Base-by-base conservation (phyloP, 2,888 invertebrate species). In the Chalcis sispes region DNA sequence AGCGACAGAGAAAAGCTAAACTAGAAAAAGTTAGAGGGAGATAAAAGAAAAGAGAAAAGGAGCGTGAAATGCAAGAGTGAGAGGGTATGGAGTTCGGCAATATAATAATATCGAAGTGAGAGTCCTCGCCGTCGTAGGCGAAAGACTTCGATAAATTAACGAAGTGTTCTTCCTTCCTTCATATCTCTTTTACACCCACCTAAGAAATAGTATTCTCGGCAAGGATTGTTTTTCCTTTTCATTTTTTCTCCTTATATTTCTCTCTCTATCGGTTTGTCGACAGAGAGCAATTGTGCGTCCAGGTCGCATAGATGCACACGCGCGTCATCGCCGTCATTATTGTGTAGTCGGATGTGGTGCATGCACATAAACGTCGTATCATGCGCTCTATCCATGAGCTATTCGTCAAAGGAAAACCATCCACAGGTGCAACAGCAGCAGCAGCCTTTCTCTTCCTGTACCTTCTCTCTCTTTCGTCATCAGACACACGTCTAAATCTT, bases 61-160 rank as follows among this genome's bases (percentile, higher is more conserved):
- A 74, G 69, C 74, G 62, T 69, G 74, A 69, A 73, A 66, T 73
- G 54, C 59, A 62, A 77, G 62, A 61, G 61, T n/a, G 50, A 32
- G n/a, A 59, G 61, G 42, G 62, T 50, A 62, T 4, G 40, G 5
- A 25, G 3, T 3, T 2, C 18, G 8, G 1, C 18, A 5, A 2
- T 23, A 59, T n/a, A 18, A 15, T 40, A 59, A 70, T 59, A 50
- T 29, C 36, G 69, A 70, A 59, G 62, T 54, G 71, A 42, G 62
- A 65, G 36, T 13, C 2, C 5, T 2, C n/a, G 25, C 27, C 69
- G 25, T 23, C 36, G n/a, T 18, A 32, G 27, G 1, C 36, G 13
- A 18, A 15, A 40, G 20, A 40, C 2, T 40, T 20, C n/a, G 20
- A 8, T 8, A 8, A 32, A 8, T n/a, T 18, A 29, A 4, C 4